Percentiles rank a stretch among this genome's conserved stretches.
Evolutionary conservation across 1,140 invertebrate species (phyloP).

Genomic region (Conus betulinus): DNA sequence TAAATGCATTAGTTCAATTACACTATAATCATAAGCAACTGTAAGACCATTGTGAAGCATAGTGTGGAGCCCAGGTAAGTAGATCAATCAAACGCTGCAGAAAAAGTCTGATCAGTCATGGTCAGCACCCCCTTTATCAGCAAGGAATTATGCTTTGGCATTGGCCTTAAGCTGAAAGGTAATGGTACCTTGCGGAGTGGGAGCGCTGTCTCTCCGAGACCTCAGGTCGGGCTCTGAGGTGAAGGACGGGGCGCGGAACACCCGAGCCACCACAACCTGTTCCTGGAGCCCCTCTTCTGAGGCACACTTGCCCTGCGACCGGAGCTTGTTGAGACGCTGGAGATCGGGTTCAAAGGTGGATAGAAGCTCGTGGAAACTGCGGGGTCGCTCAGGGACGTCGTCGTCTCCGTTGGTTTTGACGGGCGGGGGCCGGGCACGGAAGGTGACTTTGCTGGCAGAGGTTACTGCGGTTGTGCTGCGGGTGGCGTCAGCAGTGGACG

Average conservation of each 20-base stretch:
- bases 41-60: neutral
- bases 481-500: neutral
- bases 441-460: neutral
- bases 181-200: slow-evolving; percentile 33
- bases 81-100: neutral
- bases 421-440: neutral
- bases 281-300: slow-evolving; percentile 59
- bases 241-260: slow-evolving; percentile 56
- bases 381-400: slow-evolving; percentile 54
- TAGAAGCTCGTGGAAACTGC: slow-evolving; percentile 69
- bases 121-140: neutral
- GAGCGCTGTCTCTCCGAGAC: neutral
- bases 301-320: slow-evolving; percentile 60
- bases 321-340: slow-evolving; percentile 40
- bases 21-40: neutral
- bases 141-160: slow-evolving; percentile 12
- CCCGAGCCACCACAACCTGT: slow-evolving; percentile 54
- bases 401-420: slow-evolving; percentile 19
- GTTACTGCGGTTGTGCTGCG: neutral
- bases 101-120: neutral
- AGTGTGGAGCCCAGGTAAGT: neutral
- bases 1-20: neutral
- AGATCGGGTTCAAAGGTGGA: slow-evolving; percentile 62
- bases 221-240: slow-evolving; percentile 61
- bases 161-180: slow-evolving; percentile 41